A percentile compares a stretch with the other conserved stretches of the same genome.
These are phyloP conservation scores for Zootermopsis nevadensis DNA, from an alignment of 2,888 invertebrate genomes.

Conservation along the genomic window DNA sequence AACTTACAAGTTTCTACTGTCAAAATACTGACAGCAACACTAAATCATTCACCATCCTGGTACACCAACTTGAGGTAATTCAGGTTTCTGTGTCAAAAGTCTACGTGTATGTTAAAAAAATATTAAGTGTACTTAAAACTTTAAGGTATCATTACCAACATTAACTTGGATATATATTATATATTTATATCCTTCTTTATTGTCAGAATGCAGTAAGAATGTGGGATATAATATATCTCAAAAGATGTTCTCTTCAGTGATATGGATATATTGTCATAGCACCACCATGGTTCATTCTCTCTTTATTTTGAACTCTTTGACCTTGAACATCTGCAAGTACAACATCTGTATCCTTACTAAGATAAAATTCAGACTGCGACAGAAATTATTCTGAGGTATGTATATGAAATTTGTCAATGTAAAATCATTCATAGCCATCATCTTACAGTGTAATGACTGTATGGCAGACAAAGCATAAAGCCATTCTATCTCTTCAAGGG, in stretches of 20 bases:
- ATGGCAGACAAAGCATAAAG: no score
- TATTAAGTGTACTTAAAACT: slow-evolving; percentile 18
- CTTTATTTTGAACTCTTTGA: neutral
- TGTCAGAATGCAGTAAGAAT: slow-evolving; percentile 13
- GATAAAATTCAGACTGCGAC: no score
- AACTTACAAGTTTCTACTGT: neutral
- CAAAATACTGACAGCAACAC: neutral
- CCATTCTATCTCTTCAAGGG: no score
- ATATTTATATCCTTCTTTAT: neutral
- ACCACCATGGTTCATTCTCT: neutral
- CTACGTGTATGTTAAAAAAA: neutral
- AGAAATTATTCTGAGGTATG: no score
- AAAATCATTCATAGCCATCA: no score
- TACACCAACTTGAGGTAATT: slow-evolving; percentile 12
- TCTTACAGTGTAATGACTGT: no score
- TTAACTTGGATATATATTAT: neutral
- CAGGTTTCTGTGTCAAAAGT: neutral
- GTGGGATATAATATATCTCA: neutral
- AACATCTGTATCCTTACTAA: no score
- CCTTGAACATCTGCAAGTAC: neutral
- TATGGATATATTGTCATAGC: slow-evolving; percentile 6
- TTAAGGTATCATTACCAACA: neutral
- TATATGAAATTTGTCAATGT: no score
- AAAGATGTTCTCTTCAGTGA: neutral
- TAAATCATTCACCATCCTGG: slow-evolving; percentile 9